Evolutionary conservation across 2,888 invertebrate species (phyloP).

Genomic region (Portevinia maculata): DNA sequence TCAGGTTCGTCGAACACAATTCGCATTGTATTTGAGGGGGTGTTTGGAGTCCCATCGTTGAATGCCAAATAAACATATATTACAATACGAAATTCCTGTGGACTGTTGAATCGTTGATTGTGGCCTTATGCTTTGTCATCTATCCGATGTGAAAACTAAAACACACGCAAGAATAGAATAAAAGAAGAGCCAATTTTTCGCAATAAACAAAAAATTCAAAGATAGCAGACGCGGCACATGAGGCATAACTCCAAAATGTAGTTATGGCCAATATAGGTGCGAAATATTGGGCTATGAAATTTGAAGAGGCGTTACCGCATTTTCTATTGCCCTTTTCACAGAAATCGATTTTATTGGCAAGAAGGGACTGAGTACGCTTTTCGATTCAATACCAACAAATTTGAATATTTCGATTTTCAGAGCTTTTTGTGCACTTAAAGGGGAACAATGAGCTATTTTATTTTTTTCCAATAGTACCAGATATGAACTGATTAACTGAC

Average conservation of each 20-base stretch:
- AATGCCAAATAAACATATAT: no score
- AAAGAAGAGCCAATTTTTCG: no score
- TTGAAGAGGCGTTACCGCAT: not conserved
- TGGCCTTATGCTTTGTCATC: no score
- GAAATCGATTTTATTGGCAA: constrained; percentile 24
- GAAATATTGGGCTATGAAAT: not conserved
- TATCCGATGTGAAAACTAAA: no score
- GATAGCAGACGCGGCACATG: no score
- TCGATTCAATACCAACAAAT: constrained; percentile 37
- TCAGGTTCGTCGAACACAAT: constrained; percentile 29
- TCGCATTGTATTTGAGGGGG: constrained; percentile 19
- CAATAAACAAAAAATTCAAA: no score
- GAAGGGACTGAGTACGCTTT: constrained; percentile 21
- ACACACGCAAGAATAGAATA: no score
- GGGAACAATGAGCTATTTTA: constrained; percentile 38
- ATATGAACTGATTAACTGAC: constrained; percentile 39
- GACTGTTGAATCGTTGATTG: no score
- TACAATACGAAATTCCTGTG: no score
- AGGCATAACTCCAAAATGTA: no score
- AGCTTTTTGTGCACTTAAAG: constrained; percentile 1
- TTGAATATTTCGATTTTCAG: constrained; percentile 11
- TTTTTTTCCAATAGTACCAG: constrained; percentile 31
- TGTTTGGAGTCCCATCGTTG: no score
- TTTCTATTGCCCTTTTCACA: not conserved
- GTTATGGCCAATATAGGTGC: not conserved